Evolutionary conservation across 2,113 vertebrate species (phyloP).

Genomic region (Labeo catla): DNA sequence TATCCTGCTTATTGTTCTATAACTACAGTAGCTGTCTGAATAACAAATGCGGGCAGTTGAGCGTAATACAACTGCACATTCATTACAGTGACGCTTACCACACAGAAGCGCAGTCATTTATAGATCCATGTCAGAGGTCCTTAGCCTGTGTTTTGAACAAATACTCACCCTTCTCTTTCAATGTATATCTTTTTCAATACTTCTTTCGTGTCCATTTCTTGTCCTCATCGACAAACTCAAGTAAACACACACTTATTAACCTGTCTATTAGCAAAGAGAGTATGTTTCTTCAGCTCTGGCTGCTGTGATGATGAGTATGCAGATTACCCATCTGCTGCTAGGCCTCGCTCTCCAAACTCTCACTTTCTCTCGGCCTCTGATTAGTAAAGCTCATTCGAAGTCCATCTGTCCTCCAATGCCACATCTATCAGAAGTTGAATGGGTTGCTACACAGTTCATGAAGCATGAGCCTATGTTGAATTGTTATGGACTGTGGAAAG

Average conservation of each 20-base stretch:
- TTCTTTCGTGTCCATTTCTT: not conserved
- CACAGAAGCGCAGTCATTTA: constrained; percentile 29
- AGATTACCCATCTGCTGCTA: constrained; percentile 57
- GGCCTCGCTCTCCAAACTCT: not conserved
- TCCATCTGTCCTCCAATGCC: constrained; percentile 37
- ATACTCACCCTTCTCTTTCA: constrained; percentile 1
- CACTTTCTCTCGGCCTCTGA: constrained; percentile 28
- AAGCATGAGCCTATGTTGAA: not conserved
- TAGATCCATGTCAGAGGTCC: constrained; percentile 18
- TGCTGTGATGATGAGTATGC: constrained; percentile 52
- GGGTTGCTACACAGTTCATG: not conserved
- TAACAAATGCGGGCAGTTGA: constrained; percentile 55
- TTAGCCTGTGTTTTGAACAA: constrained; percentile 4
- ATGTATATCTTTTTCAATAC: not conserved
- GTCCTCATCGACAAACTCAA: constrained; percentile 17
- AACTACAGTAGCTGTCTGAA: constrained; percentile 50
- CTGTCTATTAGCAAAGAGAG: constrained; percentile 22
- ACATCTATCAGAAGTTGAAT: constrained; percentile 23
- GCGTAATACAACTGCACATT: constrained; percentile 15
- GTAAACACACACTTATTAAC: constrained; percentile 36
- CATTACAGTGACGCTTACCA: constrained; percentile 37
- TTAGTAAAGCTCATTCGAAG: constrained; percentile 42
- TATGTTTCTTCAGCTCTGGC: constrained; percentile 24
- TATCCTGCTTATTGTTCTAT: constrained; percentile 56
- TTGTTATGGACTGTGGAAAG: not conserved